phyloP scores from a whole-genome alignment of 1,140 invertebrate species.

The Nomia melanderi region DNA sequence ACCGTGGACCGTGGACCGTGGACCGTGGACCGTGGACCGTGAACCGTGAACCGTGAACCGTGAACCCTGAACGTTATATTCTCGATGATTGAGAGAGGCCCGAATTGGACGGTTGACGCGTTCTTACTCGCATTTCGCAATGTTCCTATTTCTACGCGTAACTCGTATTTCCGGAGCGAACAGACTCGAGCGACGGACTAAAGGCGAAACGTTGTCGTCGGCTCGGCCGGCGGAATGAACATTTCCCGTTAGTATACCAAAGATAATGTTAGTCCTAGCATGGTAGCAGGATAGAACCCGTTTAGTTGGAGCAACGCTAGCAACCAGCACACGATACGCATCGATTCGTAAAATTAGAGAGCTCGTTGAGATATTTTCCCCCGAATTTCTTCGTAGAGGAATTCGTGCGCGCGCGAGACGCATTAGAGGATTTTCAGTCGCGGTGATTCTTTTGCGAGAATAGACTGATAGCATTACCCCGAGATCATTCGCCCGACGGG shows the following conservation, averaged over 20 bases:
- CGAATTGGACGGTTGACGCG: constrained; percentile 1
- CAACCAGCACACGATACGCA: constrained; percentile 50
- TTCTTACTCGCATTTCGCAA: constrained; percentile 48
- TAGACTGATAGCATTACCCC: constrained; percentile 70
- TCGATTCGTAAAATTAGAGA: constrained; percentile 55
- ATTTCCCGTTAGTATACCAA: constrained; percentile 69
- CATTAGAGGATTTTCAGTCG: constrained; percentile 51
- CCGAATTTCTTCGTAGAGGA: constrained; percentile 49
- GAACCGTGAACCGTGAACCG: too few relatives aligned
- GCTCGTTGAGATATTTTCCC: constrained; percentile 49
- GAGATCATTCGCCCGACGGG: constrained; percentile 54
- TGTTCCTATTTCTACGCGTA: constrained; percentile 65
- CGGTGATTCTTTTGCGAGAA: constrained; percentile 70
- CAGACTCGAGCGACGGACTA: neutral
- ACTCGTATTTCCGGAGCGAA: constrained; percentile 34
- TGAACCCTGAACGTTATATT: too few relatives aligned
- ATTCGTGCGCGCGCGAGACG: constrained; percentile 15
- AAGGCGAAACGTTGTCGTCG: constrained; percentile 35
- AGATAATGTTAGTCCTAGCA: constrained; percentile 65
- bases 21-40: too few relatives aligned
- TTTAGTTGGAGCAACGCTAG: constrained; percentile 59
- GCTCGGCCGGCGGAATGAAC: constrained; percentile 58
- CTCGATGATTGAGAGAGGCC: too few relatives aligned
- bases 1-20: too few relatives aligned
- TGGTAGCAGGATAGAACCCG: constrained; percentile 55